Evolutionary conservation across 2,888 invertebrate genomes (phyloP).

Genomic region (Ephialtes manifestator): DNA sequence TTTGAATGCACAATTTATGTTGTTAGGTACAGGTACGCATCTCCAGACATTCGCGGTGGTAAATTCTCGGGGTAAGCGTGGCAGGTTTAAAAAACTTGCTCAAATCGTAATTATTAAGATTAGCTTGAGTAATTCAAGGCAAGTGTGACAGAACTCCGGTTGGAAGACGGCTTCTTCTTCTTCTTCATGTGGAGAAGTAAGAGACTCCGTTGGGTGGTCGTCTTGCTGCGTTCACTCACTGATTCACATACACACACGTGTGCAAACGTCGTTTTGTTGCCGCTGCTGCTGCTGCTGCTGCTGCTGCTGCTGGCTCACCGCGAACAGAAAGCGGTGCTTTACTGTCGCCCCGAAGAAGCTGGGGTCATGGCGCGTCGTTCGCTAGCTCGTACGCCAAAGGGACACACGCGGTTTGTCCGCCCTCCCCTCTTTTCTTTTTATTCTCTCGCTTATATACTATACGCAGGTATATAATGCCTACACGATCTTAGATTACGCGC

Average conservation of each 20-base stretch:
- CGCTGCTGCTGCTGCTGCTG: constrained; percentile 2
- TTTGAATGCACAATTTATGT: neutral
- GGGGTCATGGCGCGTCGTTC: constrained; percentile 65
- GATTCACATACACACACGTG: constrained; percentile 40
- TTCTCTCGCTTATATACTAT: constrained; percentile 31
- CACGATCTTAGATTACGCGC: constrained; percentile 70
- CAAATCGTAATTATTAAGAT: constrained; percentile 67
- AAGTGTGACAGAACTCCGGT: constrained; percentile 56
- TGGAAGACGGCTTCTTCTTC: constrained; percentile 44
- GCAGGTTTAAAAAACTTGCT: constrained; percentile 42
- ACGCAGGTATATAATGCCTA: constrained; percentile 55
- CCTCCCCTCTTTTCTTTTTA: constrained; percentile 14
- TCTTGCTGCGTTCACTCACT: neutral
- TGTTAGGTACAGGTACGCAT: neutral
- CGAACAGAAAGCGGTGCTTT: constrained; percentile 66
- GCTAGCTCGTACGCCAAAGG: constrained; percentile 58
- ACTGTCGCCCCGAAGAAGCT: constrained; percentile 61
- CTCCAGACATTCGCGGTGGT: neutral
- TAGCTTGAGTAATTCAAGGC: constrained; percentile 64
- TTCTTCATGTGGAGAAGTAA: constrained; percentile 19
- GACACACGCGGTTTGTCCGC: constrained; percentile 71
- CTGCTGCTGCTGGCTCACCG: constrained; percentile 35
- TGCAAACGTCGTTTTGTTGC: constrained; percentile 15
- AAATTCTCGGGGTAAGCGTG: constrained; percentile 25
- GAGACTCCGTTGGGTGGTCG: constrained; percentile 64